Base-by-base conservation (phyloP, 2,888 invertebrate species). In the Limulus polyphemus region DNA sequence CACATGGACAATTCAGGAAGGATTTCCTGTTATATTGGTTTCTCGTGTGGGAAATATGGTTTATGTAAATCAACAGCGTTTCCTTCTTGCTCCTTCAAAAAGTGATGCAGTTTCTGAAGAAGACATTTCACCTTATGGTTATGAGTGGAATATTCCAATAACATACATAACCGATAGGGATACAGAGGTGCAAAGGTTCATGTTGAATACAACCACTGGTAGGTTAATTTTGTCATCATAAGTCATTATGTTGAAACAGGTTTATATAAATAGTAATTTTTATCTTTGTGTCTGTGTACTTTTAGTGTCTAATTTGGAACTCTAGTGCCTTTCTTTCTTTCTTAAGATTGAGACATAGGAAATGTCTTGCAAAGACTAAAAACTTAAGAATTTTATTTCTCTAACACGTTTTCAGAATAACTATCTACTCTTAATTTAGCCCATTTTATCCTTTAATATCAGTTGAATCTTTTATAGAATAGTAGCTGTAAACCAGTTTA, bases 1-100 rank as follows among this genome's bases (percentile, higher is more conserved):
- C 72, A 90, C 91, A 0, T 94, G 90, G 88, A 92, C 90, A 0
- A 81, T 82, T 54, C 92, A 93, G 77, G 90, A 86, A 86, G 93
- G 93, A 0, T 87, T 84, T 71, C 93, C 93, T 0, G 80, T 92
- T 0, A 77, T 94, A 4, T 81, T 78, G 1, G 84, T 88, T 1
- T 70, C 63, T 13, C 74, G 78, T 76, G 58, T 60, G 10, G 64
- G 65, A 47, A 62, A 66, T 10, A 55, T 60, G 32, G 84, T 81
- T 66, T 78, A 78, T 7, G 76, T 91, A 5, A 84, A 81, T 0
- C 93, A 93, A 73, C 81, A 82, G 59, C 79, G 90, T 68, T 93
- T 89, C 76, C 78, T 91, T 12, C 83, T 2, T 84, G 90, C 75
- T 81, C 84, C 0, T 80, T 83, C 58, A 16, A 61, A 63, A 46